phyloP scores from a whole-genome alignment of 1,140 invertebrate genomes.

The Macrocentrus cingulum region DNA sequence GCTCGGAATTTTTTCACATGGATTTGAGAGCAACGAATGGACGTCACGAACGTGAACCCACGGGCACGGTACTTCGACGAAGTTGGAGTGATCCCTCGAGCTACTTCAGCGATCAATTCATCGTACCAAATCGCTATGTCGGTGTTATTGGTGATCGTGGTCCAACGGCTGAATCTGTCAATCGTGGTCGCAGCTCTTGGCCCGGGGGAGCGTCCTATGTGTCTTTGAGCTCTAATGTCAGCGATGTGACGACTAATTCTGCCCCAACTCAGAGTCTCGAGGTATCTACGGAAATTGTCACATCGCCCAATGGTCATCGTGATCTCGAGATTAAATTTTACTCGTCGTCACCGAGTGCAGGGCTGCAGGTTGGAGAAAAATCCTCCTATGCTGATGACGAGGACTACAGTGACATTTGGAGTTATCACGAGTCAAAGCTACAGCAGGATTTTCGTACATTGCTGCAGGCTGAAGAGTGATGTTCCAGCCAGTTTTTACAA shows the following conservation, averaged over 20 bases:
- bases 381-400: slow-evolving; percentile 36
- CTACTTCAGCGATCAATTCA: slow-evolving; percentile 49
- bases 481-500: not conserved
- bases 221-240: slow-evolving; percentile 15
- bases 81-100: slow-evolving; percentile 67
- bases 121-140: slow-evolving; percentile 53
- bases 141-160: slow-evolving; percentile 60
- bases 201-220: slow-evolving; percentile 26
- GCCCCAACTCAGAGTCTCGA: slow-evolving; percentile 55
- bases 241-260: slow-evolving; percentile 19
- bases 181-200: slow-evolving; percentile 31
- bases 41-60: slow-evolving; percentile 40
- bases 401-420: slow-evolving; percentile 54
- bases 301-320: slow-evolving; percentile 73
- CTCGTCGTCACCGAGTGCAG: slow-evolving; percentile 58
- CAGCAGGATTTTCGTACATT: slow-evolving; percentile 54
- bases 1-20: slow-evolving; percentile 24
- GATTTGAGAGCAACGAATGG: too few relatives aligned
- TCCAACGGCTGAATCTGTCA: slow-evolving; percentile 33
- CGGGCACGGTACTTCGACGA: slow-evolving; percentile 58
- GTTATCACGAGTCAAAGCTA: slow-evolving; percentile 54
- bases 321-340: slow-evolving; percentile 79
- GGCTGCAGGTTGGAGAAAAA: slow-evolving; percentile 35
- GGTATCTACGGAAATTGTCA: slow-evolving; percentile 78
- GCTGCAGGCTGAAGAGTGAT: slow-evolving; percentile 53